Percentiles rank a stretch among this genome's conserved stretches.
phyloP scores from a whole-genome alignment of 2,113 vertebrate genomes.

The Sebastes fasciatus region DNA sequence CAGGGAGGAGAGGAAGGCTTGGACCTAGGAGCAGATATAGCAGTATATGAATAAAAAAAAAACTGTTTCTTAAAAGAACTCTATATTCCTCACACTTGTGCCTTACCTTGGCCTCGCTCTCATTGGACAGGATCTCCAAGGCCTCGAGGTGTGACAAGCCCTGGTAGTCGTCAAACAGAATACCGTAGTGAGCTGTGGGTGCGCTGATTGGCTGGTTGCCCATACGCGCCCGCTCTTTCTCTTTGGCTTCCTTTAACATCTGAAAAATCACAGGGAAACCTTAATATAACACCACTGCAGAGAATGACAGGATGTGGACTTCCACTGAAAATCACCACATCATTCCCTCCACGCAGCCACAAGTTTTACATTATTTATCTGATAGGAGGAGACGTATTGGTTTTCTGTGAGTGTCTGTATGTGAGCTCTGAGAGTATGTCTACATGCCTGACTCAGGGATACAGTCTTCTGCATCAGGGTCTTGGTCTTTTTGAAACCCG shows the following conservation, averaged over 20 bases:
- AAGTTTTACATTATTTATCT: slow-evolving; percentile 12
- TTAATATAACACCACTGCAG: background rate
- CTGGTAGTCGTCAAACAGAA: slow-evolving; percentile 98
- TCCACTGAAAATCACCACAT: slow-evolving; percentile 1
- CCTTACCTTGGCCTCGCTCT: slow-evolving; percentile 93
- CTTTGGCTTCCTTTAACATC: slow-evolving; percentile 97
- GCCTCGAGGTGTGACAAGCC: slow-evolving; percentile 98
- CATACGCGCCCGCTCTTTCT: slow-evolving; percentile 92
- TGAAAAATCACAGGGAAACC: slow-evolving; percentile 72
- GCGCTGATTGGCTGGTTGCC: slow-evolving; percentile 88
- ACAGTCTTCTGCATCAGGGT: slow-evolving; percentile 94
- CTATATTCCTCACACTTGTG: background rate
- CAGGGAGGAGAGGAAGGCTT: slow-evolving; percentile 89
- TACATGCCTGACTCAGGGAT: slow-evolving; percentile 93
- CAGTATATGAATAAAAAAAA: background rate
- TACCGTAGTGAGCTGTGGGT: slow-evolving; percentile 92
- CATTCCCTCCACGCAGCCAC: background rate
- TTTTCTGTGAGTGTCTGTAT: background rate
- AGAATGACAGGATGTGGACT: background rate
- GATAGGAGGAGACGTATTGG: background rate
- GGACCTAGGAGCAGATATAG: slow-evolving; percentile 85
- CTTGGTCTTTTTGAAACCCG: slow-evolving; percentile 97
- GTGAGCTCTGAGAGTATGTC: background rate
- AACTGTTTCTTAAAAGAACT: background rate
- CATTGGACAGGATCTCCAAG: slow-evolving; percentile 97